Base-by-base conservation (phyloP, 2,888 invertebrate species). In the Aproaerema taeniolella region DNA sequence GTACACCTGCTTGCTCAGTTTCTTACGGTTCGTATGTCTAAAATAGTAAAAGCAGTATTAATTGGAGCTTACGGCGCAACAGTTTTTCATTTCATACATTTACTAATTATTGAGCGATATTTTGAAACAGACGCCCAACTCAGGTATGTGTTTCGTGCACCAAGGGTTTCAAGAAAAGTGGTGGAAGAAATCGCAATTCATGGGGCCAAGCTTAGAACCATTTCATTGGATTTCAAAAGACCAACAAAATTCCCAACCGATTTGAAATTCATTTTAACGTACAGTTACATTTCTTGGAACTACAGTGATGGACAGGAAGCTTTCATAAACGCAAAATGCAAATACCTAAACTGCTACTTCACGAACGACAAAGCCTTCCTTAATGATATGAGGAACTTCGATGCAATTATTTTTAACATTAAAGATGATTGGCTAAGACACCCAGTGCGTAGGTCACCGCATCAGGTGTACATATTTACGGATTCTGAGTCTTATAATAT, bases 331-430 rank as follows among this genome's bases (percentile, higher is more conserved):
- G 46, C 52, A 11, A 73, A 79, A 2, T 86, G 88, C 42, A 54
- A 71, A 0, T 65, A 68, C 40, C 59, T 54, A 7, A 85, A 88
- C 37, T 90, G 90, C 44, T 83, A 59, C 41, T 54, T 88, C 1
- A 87, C 79, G 0, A 64, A 54, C 15, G 56, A 76, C 2, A 75
- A 61, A 36, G 53, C 45, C 2, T 70, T 50, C 30, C 45, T 82
- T 1, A 49, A 62, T 0, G 72, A 88, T 39, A 61, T 75, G 3
- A 58, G 70, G 8, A 46, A 67, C 16, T 85, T 60, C 26, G 87
- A 89, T 31, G 90, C 88, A 0, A 64, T 90, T 5, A 33, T 90
- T 0, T 89, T 89, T 39, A 89, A 90, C 37, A 80, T 78, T 0
- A 78, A 82, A 45, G 68, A 68, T 37, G 47, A 46, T 39, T 79